Base-by-base conservation (phyloP, 2,888 invertebrate species). In the Laspeyria flexula region DNA sequence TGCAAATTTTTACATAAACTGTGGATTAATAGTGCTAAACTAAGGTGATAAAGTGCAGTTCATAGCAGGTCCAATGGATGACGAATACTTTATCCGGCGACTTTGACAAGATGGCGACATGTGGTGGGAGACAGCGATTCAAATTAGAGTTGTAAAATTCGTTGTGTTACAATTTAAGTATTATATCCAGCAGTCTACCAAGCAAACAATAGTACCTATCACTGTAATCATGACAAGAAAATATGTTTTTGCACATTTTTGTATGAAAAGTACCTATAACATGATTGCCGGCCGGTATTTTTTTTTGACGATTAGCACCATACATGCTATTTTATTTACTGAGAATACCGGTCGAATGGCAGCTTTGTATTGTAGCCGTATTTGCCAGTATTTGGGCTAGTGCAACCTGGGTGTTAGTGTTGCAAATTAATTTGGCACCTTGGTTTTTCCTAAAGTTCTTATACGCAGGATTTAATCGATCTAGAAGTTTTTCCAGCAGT, bases 41-140 rank as follows among this genome's bases (percentile, higher is more conserved):
- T 2, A 43, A 23, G 43, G 65, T 82, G 81, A 62, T 60, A 61
- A 60, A 81, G 82, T 83, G 81, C 55, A 60, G 57, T 52, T 55
- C 61, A 33, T 63, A 69, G 37, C 62, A 67, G 62, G 71, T 57
- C 72, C 70, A 52, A 59, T 74, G 83, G 82, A 83, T 88, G 87
- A 87, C 86, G 80, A 88, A 85, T 84, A 79, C 74, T 67, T 73
- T 78, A 79, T 86, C 83, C 87, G 86, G 87, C 85, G 78, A 88
- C 83, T 86, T 82, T 90, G 88, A 90, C 92, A 92, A 92, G 86
- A 92, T 92, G 92, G 92, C 92, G 92, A 92, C 92, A 92, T 90
- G 92, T 89, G 90, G 88, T 88, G 75, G 79, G 75, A 81, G 72
- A 65, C 73, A 69, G 75, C 27, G 45, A 49, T 82, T 84, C 78